Base-by-base conservation (phyloP, 53 echinoderm and acorn worm species). In the Paelopatides confundens region DNA sequence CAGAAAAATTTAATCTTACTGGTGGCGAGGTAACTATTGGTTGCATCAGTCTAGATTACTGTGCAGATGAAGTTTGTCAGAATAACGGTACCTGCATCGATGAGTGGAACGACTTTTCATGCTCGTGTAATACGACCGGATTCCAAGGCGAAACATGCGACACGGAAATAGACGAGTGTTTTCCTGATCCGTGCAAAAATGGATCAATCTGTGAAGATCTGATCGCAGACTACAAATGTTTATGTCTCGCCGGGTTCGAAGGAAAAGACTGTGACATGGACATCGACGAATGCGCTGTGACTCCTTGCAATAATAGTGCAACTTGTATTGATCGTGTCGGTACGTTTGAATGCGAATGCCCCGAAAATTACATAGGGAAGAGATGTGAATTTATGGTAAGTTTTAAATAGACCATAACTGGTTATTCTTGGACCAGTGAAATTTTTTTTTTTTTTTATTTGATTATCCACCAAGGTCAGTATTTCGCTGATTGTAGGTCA, bases 361-460 rank as follows among this genome's bases (percentile, higher is more conserved):
- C 87, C 9, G 63, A 88, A 4, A 89, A 87, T 47, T 99, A 85
- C 68, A 99, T 94, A 6, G 99, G 99, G 30, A 78, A 67, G 11
- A 74, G 84, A 26, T 99, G 99, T 94, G 94, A 94, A 88, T 94
- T 94, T 38, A 63, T 88, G 86, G 96, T 96, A 84, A 94, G 96
- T 83, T 26, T n/a, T n/a, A n/a, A n/a, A n/a, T n/a, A n/a, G n/a
- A n/a, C n/a, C n/a, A n/a, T n/a, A n/a, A n/a, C n/a, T n/a, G n/a
- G n/a, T n/a, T n/a, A n/a, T n/a, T n/a, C n/a, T n/a, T n/a, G n/a
- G n/a, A n/a, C n/a, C n/a, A n/a, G n/a, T n/a, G n/a, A 12, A 51
- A 51, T 51, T 51, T 51, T 11, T 51, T 11, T 51, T 51, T n/a
- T n/a, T n/a, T n/a, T n/a, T n/a, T n/a, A n/a, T n/a, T n/a, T n/a